Evolutionary conservation across 1,140 invertebrate genomes (phyloP), one percentile per base, ranked within the genome.

Genomic region (Oryzaephilus surinamensis): DNA sequence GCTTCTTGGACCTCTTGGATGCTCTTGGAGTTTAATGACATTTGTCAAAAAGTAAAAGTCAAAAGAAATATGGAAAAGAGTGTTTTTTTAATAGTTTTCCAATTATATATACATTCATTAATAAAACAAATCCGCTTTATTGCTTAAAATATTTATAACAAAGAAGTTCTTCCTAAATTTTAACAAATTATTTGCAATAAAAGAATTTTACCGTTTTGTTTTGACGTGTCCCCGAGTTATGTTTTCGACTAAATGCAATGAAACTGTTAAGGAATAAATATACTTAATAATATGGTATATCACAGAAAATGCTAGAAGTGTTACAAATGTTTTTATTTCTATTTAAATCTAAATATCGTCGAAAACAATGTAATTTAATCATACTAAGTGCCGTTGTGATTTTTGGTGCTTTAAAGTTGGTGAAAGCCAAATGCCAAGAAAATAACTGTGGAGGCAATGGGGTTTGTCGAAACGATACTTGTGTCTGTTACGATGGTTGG

Each of bases 401-500:
- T 50, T 46, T 38, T 33, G 28, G 35, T 53, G 31, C 45, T 21
- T 42, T 39, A 32, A 52, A 62, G 49, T 53, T 63, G 58, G 67
- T 61, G 48, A 55, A 63, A 12, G 60, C 58, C 45, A 71, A 62
- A 54, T 72, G 70, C 64, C 63, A 61, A 53, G 65, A 68, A 43
- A 57, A 61, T 52, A 65, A 64, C 60, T 75, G 63, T 56, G 77
- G 79, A 63, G 66, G 74, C 46, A 79, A 84, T 63, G 84, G 83
- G 18, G 64, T 73, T 36, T 92, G 87, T 73, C 71, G 76, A 58
- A 89, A 87, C 70, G 83, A 76, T 52, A 85, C 72, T 54, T 94
- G 90, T 71, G 64, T 84, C 35, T 95, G 90, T 70, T 74, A 76
- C 56, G 82, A 86, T 59, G 90, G 89, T 32, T 95, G 89, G 89